These are phyloP conservation scores for Oreotragus oreotragus DNA, from an alignment of 2,113 vertebrate genomes.

Conservation along the genomic window DNA sequence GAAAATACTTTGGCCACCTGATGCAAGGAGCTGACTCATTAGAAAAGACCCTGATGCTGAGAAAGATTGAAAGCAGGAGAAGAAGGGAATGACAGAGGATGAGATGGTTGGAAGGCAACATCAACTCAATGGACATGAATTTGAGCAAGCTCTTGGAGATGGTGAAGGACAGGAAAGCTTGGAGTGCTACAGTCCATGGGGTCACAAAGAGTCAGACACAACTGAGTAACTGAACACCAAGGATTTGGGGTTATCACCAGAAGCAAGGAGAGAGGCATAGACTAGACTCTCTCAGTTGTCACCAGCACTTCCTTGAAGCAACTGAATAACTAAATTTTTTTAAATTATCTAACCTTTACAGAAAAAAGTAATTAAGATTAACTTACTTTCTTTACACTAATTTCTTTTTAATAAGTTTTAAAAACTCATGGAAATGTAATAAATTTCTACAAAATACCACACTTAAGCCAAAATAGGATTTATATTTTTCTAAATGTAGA, in stretches of 20 bases:
- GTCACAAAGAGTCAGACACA: not conserved
- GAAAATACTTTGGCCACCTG: not conserved
- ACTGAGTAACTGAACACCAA: not conserved
- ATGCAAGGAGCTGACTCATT: not conserved
- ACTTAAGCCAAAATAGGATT: not conserved
- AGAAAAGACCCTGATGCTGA: not conserved
- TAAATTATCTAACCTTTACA: not conserved
- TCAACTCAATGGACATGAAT: not conserved
- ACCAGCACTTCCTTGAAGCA: not conserved
- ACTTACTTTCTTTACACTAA: not conserved
- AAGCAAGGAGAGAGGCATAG: not conserved
- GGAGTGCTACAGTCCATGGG: not conserved
- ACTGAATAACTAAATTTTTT: not conserved
- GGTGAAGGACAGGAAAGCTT: not conserved
- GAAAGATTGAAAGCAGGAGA: not conserved
- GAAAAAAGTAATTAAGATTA: not conserved
- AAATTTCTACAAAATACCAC: not conserved
- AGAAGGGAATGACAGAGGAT: not conserved
- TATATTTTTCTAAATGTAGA: not conserved
- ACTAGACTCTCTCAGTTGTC: not conserved
- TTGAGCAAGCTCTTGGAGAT: not conserved
- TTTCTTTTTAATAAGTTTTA: not conserved
- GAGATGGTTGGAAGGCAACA: not conserved
- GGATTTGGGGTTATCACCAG: not conserved
- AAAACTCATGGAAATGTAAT: conserved; percentile 14